Conservation (phyloP, 2,113 vertebrate genomes). For the Siniperca chuatsi region DNA sequence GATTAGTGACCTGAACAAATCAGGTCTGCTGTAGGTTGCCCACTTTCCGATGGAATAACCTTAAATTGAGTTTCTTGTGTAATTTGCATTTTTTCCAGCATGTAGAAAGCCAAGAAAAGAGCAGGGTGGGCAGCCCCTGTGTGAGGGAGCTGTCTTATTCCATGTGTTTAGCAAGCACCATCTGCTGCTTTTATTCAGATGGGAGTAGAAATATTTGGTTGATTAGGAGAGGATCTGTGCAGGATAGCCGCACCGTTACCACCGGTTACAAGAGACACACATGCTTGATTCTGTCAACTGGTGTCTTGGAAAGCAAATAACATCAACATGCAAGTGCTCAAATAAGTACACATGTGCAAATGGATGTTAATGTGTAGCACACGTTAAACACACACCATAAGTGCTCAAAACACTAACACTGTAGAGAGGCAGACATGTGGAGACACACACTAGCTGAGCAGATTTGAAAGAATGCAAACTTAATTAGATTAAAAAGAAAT, state of each 20-base stretch:
- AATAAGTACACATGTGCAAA: background rate
- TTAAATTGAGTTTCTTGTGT: constrained; percentile 39
- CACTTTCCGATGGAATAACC: constrained; percentile 41
- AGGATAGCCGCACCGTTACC: constrained; percentile 61
- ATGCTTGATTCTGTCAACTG: constrained; percentile 54
- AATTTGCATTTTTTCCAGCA: constrained; percentile 42
- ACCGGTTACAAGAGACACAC: constrained; percentile 51
- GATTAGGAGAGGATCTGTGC: constrained; percentile 71
- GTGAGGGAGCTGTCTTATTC: constrained; percentile 71
- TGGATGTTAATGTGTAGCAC: background rate
- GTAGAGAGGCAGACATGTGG: background rate
- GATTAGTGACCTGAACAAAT: constrained; percentile 29
- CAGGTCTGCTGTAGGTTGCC: background rate
- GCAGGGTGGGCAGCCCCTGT: constrained; percentile 69
- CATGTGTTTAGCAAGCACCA: constrained; percentile 78
- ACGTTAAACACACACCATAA: background rate
- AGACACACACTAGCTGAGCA: background rate
- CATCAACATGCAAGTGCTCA: background rate
- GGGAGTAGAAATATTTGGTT: constrained; percentile 78
- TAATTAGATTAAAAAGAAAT: background rate
- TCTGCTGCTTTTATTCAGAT: constrained; percentile 75
- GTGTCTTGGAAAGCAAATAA: constrained; percentile 46
- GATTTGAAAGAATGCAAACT: constrained; percentile 14
- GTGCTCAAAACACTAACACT: background rate
- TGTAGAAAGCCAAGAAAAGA: constrained; percentile 66